A percentile compares a stretch with the other conserved stretches of the same genome.
Conservation (phyloP, 2,113 vertebrate species). For the Mystacornis crossleyi region DNA sequence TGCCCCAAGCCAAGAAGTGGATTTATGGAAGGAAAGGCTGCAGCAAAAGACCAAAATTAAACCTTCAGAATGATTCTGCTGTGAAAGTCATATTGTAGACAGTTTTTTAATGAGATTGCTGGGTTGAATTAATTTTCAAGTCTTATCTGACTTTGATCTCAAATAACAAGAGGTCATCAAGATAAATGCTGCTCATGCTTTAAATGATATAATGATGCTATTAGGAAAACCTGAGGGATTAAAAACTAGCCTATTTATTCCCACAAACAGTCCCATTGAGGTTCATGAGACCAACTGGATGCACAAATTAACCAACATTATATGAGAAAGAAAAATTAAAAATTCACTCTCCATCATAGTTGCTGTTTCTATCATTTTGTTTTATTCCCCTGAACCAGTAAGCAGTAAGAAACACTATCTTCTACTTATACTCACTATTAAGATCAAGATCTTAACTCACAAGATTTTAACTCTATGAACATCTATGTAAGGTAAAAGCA, state of each 20-base stretch:
- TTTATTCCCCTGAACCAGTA: neutral
- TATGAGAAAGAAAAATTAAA: neutral
- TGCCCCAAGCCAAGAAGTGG: neutral
- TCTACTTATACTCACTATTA: neutral
- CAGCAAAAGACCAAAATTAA: neutral
- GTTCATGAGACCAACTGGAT: neutral
- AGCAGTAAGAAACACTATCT: neutral
- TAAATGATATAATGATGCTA: neutral
- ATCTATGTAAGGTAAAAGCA: neutral
- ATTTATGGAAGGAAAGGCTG: neutral
- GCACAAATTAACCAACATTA: neutral
- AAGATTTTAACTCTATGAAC: neutral
- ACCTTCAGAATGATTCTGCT: neutral
- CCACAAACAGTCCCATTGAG: neutral
- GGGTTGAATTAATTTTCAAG: constrained; percentile 8
- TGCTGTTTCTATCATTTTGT: neutral
- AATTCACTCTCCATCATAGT: neutral
- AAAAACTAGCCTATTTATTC: neutral
- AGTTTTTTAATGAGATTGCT: neutral
- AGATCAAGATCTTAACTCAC: neutral
- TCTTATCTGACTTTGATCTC: constrained; percentile 25
- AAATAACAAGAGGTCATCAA: constrained; percentile 13
- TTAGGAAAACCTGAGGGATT: constrained; percentile 10
- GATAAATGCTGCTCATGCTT: neutral
- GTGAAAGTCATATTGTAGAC: neutral